Percentiles rank a stretch among this genome's conserved stretches.
Conservation (phyloP, 2,797 vertebrate genomes). For the Lepilemur septentrionalis region DNA sequence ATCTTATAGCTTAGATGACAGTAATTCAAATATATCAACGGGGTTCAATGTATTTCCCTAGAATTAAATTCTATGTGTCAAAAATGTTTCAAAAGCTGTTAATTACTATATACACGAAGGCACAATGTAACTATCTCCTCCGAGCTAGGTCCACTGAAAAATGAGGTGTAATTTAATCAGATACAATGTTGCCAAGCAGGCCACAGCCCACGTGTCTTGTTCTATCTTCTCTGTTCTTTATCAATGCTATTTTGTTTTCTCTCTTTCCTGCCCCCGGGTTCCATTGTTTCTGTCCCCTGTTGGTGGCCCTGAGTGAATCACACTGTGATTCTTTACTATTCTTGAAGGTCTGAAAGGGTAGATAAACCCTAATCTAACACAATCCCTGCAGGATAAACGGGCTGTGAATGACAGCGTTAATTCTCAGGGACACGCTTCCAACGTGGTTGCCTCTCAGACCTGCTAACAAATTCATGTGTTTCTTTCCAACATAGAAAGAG, state of each 20-base stretch:
- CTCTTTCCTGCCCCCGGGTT: not conserved
- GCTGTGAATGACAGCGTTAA: rapidly evolving
- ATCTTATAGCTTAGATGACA: not conserved
- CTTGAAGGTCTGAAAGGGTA: not conserved
- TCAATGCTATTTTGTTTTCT: not conserved
- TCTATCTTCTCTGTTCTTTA: not conserved
- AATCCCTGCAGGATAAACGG: not conserved
- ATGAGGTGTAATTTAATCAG: not conserved
- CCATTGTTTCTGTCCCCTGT: not conserved
- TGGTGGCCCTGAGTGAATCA: no score
- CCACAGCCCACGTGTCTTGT: rapidly evolving
- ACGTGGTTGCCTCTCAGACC: not conserved
- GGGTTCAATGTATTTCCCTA: not conserved
- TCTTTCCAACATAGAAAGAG: not conserved
- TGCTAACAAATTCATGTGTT: not conserved
- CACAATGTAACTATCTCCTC: not conserved
- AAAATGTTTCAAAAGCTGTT: not conserved
- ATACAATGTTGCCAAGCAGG: not conserved
- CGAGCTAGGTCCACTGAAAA: not conserved
- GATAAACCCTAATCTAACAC: not conserved
- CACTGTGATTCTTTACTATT: not conserved
- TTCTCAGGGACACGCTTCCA: not conserved
- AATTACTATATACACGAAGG: rapidly evolving
- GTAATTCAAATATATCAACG: not conserved
- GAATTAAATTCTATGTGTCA: not conserved